Evolutionary conservation across 2,113 vertebrate genomes (phyloP).

Genomic region (Grammatotria lemairii): DNA sequence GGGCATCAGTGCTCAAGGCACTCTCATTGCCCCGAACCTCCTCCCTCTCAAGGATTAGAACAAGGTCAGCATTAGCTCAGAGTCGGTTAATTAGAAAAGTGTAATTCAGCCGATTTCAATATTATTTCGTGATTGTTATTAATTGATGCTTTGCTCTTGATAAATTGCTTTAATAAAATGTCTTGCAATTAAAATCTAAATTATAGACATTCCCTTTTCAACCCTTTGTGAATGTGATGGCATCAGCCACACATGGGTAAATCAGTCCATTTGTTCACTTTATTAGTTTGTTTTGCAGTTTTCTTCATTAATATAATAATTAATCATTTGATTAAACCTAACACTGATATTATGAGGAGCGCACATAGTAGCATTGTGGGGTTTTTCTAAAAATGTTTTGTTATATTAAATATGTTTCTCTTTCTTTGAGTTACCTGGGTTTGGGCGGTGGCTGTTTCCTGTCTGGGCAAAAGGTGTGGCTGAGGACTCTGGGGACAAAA

Average conservation of each 20-base stretch:
- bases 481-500: neutral
- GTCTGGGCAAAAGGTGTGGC: neutral
- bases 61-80: neutral
- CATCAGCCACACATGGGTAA: neutral
- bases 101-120: fast-evolving
- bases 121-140: neutral
- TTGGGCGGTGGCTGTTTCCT: too few relatives aligned
- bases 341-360: neutral
- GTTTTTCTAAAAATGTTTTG: fast-evolving
- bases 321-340: neutral
- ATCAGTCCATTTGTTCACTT: neutral
- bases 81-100: neutral
- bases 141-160: neutral
- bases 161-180: neutral
- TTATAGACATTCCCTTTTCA: neutral
- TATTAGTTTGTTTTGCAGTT: neutral
- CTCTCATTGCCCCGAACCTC: neutral
- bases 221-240: neutral
- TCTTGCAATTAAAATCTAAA: neutral
- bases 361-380: neutral
- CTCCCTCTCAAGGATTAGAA: neutral
- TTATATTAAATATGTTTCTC: too few relatives aligned
- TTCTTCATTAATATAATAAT: neutral
- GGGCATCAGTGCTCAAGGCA: fast-evolving
- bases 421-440: too few relatives aligned